These are phyloP conservation scores for Oryzias sinensis DNA, from an alignment of 2,797 vertebrate species.

Conservation along the genomic window DNA sequence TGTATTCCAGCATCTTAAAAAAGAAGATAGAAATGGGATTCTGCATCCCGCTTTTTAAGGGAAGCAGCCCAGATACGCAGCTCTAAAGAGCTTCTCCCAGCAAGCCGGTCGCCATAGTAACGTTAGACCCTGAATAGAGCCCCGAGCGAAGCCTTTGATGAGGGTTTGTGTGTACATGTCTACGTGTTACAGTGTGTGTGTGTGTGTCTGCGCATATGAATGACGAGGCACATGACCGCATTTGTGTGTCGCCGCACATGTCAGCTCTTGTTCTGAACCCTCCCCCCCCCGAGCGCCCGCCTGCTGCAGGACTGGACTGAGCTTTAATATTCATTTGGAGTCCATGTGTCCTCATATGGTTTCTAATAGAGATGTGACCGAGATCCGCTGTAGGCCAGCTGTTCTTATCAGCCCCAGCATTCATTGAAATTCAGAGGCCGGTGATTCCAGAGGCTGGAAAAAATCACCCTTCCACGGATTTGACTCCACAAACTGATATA, in stretches of 20 bases:
- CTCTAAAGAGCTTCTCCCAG: slow-evolving; percentile 64
- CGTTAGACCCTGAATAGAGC: slow-evolving; percentile 66
- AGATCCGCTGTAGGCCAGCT: slow-evolving; percentile 63
- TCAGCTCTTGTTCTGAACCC: slow-evolving; percentile 17
- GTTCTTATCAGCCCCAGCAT: slow-evolving; percentile 61
- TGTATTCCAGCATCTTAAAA: slow-evolving; percentile 59
- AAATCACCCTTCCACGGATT: no score
- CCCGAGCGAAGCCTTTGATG: slow-evolving; percentile 67
- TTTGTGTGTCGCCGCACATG: neutral
- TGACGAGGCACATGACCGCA: slow-evolving; percentile 31
- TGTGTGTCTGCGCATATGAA: slow-evolving; percentile 37
- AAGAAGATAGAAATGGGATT: slow-evolving; percentile 66
- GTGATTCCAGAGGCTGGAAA: neutral
- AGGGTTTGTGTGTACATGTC: slow-evolving; percentile 53
- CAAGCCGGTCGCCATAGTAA: slow-evolving; percentile 72
- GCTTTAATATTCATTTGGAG: slow-evolving; percentile 50
- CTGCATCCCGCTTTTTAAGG: slow-evolving; percentile 59
- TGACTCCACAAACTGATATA: no score
- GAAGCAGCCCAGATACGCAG: slow-evolving; percentile 57
- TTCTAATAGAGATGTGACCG: slow-evolving; percentile 41
- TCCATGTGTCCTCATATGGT: slow-evolving; percentile 46
- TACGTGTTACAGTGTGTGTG: slow-evolving; percentile 44
- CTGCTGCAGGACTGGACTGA: slow-evolving; percentile 11
- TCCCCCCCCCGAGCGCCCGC: neutral
- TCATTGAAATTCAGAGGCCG: slow-evolving; percentile 39